These are phyloP conservation scores for Diglossa cyanea DNA, from an alignment of 2,797 vertebrate species.

Conservation along the genomic window DNA sequence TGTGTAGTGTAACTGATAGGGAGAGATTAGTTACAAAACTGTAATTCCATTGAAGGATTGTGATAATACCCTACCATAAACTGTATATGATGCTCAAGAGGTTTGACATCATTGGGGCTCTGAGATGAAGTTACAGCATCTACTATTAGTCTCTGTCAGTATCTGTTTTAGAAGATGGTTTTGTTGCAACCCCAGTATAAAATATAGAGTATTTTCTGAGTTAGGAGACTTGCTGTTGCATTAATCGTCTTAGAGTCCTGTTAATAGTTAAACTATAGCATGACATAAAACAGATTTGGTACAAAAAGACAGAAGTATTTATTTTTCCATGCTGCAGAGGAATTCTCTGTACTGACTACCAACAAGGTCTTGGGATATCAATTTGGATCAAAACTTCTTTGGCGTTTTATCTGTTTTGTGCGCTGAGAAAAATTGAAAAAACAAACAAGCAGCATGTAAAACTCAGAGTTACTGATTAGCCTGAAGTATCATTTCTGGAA, in stretches of 20 bases:
- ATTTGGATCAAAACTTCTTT: not conserved
- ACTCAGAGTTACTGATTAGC: not conserved
- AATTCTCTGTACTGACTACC: not conserved
- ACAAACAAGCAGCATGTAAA: not conserved
- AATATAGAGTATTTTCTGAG: slow-evolving; percentile 7
- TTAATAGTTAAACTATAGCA: not conserved
- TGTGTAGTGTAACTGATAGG: slow-evolving; percentile 71
- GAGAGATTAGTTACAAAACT: slow-evolving; percentile 73
- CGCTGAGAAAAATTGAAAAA: not conserved
- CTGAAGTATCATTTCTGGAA: not conserved
- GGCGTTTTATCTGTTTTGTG: not conserved
- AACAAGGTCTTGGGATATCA: not conserved
- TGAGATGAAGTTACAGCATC: slow-evolving; percentile 65
- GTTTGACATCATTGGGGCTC: slow-evolving; percentile 54
- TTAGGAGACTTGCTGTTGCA: slow-evolving; percentile 3
- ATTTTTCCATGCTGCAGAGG: not conserved
- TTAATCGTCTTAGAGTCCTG: not conserved
- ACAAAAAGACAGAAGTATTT: not conserved
- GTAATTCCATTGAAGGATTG: slow-evolving; percentile 73
- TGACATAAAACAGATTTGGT: slow-evolving; percentile 18
- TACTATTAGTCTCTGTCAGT: slow-evolving; percentile 62
- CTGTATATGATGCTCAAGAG: slow-evolving; percentile 67
- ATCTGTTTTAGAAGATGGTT: slow-evolving; percentile 41
- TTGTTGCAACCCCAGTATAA: slow-evolving; percentile 26
- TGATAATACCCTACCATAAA: slow-evolving; percentile 49